Base-by-base conservation (phyloP, 2,888 invertebrate species). In the Spisula subtruncata region DNA sequence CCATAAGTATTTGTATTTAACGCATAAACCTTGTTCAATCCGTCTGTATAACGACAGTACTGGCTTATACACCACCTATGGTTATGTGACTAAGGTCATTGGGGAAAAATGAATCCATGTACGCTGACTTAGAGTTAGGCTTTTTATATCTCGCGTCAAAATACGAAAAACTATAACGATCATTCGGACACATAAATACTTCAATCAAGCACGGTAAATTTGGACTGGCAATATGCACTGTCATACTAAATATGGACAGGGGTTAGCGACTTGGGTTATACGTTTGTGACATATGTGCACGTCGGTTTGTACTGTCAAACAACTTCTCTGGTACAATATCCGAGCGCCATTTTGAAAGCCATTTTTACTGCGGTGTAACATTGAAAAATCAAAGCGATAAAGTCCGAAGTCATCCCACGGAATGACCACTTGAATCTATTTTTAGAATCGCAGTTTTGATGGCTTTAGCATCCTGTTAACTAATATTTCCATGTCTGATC, bases 1-100 rank as follows among this genome's bases (percentile, higher is more conserved):
- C 56, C 83, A 56, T 83, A 86, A 89, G 89, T 89, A 89, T 83
- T 89, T 89, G 85, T 83, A 89, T 89, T 89, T 60, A 83, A 82
- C 51, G 8, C 16, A 35, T 25, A 75, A 75, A 75, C 2, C 75
- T 32, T 32, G 35, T 35, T 35, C 75, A 35, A 75, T 75, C 75
- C 32, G 14, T 4, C 12, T 25, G 60, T 25, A 12, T 25, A 66
- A 66, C 1, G 25, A n/a, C 60, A 25, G n/a, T 25, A 25, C 60
- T 25, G 25, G 60, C 25, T 66, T 66, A 66, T n/a, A 66, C n/a
- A n/a, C n/a, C 60, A 66, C 25, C n/a, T 25, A 12, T 25, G 1
- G 60, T 66, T 25, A 66, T 66, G n/a, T n/a, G 20, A 6, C 25
- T 25, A 66, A 66, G 60, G 60, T 66, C 60, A 66, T 4, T 66